Evolutionary conservation across 2,113 vertebrate species (phyloP).

Genomic region (Thomomys bottae): DNA sequence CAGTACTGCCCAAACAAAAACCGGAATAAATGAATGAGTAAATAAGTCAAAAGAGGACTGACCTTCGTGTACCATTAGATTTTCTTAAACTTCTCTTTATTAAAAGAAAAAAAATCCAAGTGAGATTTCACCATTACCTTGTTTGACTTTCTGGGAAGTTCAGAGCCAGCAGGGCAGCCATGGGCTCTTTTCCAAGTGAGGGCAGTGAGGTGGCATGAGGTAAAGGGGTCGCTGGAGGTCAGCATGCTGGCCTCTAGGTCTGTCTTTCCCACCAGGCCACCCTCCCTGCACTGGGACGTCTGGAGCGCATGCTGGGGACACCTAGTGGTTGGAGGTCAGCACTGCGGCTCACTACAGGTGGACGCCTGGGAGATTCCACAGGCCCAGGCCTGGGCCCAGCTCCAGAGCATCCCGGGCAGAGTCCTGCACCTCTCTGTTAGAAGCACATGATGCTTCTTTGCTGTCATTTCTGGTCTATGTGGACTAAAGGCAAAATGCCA

Average conservation of each 20-base stretch:
- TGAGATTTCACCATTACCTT: neutral
- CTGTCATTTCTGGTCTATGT: neutral
- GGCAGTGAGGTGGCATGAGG: neutral
- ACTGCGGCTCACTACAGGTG: neutral
- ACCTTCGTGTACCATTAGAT: too few relatives aligned
- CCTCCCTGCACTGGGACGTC: neutral
- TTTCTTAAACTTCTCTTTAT: too few relatives aligned
- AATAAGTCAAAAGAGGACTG: too few relatives aligned
- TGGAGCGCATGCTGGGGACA: neutral
- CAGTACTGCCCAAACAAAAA: too few relatives aligned
- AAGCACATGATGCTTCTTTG: neutral
- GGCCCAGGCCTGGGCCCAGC: neutral
- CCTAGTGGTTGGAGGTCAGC: neutral
- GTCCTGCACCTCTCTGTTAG: accelerated
- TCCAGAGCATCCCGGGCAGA: neutral
- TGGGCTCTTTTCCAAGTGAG: neutral
- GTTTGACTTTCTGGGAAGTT: neutral
- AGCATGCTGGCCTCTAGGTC: neutral
- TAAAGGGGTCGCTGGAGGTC: neutral
- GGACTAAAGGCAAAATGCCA: neutral
- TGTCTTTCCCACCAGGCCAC: neutral
- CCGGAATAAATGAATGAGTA: too few relatives aligned
- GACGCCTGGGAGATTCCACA: accelerated
- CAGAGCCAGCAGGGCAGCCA: neutral
- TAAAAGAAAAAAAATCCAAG: neutral